Base-by-base conservation (phyloP, 2,113 vertebrate genomes). In the Xenus cinereus region DNA sequence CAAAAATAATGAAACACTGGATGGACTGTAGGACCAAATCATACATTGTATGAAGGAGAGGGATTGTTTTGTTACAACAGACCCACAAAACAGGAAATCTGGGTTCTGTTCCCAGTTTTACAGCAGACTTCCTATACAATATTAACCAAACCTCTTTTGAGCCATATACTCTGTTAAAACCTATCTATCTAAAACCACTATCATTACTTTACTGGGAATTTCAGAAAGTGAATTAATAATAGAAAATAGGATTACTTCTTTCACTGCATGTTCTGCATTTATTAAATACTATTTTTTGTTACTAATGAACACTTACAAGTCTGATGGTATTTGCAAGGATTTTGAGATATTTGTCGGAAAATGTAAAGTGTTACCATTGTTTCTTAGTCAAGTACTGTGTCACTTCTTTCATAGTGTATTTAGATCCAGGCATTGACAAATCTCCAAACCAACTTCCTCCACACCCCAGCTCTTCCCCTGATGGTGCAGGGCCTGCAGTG, bases 401-500 rank as follows among this genome's bases (percentile, higher is more conserved):
- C n/a, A 63, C 39, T 90, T 45, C 33, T 87, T 93, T 89, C 71
- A 41, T 4, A 60, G n/a, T 24, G 33, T 83, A 66, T 74, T 92
- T 69, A 74, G 43, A 87, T 33, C 2, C 17, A 95, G 62, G 51
- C 93, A 76, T 14, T 91, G 89, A 96, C 64, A 90, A 89, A 89
- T 64, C 83, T 93, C 54, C 68, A 80, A 62, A 86, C 15, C 37
- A 80, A 39, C 74, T 91, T 95, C 87, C 82, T 88, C 93, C 83
- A 89, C 67, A 76, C 62, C 82, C 78, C 75, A 83, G 50, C 54
- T 93, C 87, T 96, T 94, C 54, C 82, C 82, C 37, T 67, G 41
- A 21, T 51, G 74, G 33, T 53, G 56, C 74, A 88, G n/a, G 26
- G 37, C 60, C 86, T 74, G 57, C 72, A 85, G 37, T 4, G 67